Evolutionary conservation across 2,888 invertebrate species (phyloP), one percentile per base, ranked within the genome.

Genomic region (Sclerodermus sp.): DNA sequence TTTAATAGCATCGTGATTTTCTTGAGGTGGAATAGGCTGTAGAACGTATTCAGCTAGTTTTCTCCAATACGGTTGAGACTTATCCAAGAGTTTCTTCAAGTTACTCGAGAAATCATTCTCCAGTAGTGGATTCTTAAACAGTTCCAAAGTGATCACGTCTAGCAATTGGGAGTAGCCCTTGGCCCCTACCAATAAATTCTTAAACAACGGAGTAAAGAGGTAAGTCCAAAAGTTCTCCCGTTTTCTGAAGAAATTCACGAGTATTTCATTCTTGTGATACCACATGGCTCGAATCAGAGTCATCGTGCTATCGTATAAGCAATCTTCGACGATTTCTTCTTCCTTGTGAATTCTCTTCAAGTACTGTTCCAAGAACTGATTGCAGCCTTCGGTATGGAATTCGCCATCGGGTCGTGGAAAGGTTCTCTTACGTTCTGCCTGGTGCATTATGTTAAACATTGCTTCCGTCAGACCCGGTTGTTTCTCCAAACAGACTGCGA

Each of bases 401-500:
- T 76, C 76, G 18, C 76, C 77, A 1, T 70, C 71, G 1, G 77
- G 71, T 32, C 77, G 63, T 1, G 77, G 77, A 32, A 77, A 78
- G 1, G 76, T 76, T 42, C 77, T 65, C 18, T 71, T 71, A 12
- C 75, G 65, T 45, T 78, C 78, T 0, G 76, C 77, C 41, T 73
- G 73, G 48, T 78, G 76, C 67, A 77, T 77, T 13, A 79, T 77
- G 37, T 78, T 78, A 49, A 79, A 78, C 0, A 79, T 65, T 0
- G 78, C 77, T 47, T 79, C 79, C 1, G 78, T 78, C 1, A 81
- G 48, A 2, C 80, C 81, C 0, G 81, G 80, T 43, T 81, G 81
- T 44, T 76, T 73, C 40, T 79, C 78, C 6, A 80, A 57, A 42
- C 80, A 80, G 0, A 79, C 74, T 1, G 80, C 75, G 1, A 81